Percentiles rank a stretch among this genome's conserved stretches.
Evolutionary conservation across 2,113 vertebrate species (phyloP).

Genomic region (Lepus timidus): DNA sequence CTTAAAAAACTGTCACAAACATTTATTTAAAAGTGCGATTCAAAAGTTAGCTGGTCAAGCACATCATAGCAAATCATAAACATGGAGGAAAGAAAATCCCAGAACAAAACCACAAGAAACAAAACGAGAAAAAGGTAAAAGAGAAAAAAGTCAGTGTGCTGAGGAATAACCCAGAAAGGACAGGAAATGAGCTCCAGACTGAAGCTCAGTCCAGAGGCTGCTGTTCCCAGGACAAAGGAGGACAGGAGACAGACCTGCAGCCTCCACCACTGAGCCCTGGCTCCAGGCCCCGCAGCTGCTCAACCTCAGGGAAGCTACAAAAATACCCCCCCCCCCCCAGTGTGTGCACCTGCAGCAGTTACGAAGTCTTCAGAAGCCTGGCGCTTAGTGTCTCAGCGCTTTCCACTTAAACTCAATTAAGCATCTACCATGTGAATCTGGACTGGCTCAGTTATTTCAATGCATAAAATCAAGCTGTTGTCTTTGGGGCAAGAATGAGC

Average conservation of each 20-base stretch:
- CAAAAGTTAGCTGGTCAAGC: constrained; percentile 70
- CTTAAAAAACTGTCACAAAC: constrained; percentile 76
- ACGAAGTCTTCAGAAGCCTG: constrained; percentile 36
- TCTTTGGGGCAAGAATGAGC: neutral
- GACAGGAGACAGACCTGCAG: accelerated
- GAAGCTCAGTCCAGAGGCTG: neutral
- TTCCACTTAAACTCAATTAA: constrained; percentile 33
- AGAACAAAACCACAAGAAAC: constrained; percentile 16
- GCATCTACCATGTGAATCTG: constrained; percentile 4
- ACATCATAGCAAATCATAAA: constrained; percentile 63
- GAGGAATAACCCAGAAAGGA: constrained; percentile 14
- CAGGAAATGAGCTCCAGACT: neutral
- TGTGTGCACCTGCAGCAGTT: neutral
- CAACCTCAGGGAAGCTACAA: constrained; percentile 14
- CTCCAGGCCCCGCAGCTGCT: neutral
- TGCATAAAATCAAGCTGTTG: constrained; percentile 7
- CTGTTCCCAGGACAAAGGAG: neutral
- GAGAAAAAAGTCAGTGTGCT: neutral
- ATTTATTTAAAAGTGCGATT: constrained; percentile 84
- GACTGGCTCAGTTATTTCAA: constrained; percentile 70
- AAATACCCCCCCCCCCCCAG: constrained; percentile 33
- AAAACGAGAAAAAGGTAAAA: neutral
- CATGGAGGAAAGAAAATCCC: neutral
- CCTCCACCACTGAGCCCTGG: neutral
- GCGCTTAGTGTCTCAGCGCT: constrained; percentile 53